Conservation (phyloP, 2,113 vertebrate genomes). For the Pontoporia blainvillei region DNA sequence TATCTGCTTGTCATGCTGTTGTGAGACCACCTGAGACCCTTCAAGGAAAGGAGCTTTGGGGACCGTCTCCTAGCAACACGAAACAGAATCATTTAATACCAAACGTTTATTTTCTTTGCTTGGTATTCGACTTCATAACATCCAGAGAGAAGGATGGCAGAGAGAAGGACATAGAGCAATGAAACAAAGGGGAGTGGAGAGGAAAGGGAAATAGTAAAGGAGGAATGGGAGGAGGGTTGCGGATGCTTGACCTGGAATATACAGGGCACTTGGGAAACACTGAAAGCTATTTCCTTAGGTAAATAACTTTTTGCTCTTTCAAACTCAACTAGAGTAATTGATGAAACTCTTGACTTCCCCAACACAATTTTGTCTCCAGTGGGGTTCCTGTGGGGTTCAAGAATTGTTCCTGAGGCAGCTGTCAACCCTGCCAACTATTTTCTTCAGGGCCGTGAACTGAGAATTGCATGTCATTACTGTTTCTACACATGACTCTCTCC, state of each 20-base stretch:
- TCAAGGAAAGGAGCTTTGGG: not conserved
- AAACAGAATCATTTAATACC: not conserved
- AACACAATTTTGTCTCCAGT: not conserved
- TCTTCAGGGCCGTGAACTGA: not conserved
- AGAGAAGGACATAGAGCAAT: not conserved
- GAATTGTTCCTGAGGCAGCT: not conserved
- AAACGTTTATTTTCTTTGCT: not conserved
- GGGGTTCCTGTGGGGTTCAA: not conserved
- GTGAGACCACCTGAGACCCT: not conserved
- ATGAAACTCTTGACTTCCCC: not conserved
- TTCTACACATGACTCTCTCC: not conserved
- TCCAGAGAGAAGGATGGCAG: not conserved
- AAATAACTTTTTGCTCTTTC: not conserved
- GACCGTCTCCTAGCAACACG: not conserved
- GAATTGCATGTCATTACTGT: not conserved
- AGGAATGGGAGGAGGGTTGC: not conserved
- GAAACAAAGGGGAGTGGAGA: not conserved
- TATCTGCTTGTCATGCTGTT: not conserved
- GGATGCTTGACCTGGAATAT: not conserved
- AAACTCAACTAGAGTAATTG: not conserved
- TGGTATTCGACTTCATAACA: not conserved
- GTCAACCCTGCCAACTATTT: not conserved
- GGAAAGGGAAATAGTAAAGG: not conserved
- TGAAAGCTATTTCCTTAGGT: not conserved
- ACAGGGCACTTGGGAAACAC: not conserved